Percentiles rank a stretch among this genome's conserved stretches.
Conservation (phyloP, 2,797 vertebrate genomes). For the Poecilia wingei region DNA sequence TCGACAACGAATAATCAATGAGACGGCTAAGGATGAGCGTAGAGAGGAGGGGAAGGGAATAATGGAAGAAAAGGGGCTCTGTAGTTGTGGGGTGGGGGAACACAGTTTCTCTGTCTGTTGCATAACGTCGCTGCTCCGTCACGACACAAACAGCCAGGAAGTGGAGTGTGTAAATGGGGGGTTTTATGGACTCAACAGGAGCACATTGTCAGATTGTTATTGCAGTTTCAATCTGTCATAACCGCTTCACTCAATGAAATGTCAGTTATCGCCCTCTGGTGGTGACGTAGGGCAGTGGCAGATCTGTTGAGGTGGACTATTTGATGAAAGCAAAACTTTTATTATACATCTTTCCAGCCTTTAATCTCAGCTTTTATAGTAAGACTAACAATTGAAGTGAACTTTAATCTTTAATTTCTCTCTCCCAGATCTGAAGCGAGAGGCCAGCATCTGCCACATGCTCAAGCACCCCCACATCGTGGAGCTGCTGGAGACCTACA, state of each 20-base stretch:
- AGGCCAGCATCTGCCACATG: conserved; percentile 99
- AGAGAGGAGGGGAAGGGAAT: conserved; percentile 37
- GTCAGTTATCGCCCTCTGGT: conserved; percentile 47
- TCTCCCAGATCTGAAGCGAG: conserved; percentile 93
- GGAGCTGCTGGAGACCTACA: conserved; percentile 98
- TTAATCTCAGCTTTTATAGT: background rate
- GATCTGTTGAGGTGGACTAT: background rate
- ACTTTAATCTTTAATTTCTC: conserved; percentile 5
- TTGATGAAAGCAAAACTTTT: background rate
- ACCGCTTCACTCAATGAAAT: background rate
- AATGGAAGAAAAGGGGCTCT: conserved; percentile 68
- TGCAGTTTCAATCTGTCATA: conserved; percentile 17
- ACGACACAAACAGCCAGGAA: conserved; percentile 58
- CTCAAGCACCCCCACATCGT: conserved; percentile 99
- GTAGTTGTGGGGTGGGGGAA: conserved; percentile 34
- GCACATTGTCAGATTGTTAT: conserved; percentile 37
- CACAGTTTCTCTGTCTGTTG: conserved; percentile 60
- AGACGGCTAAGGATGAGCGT: conserved; percentile 34
- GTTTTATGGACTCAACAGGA: conserved; percentile 63
- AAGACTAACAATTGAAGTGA: conserved; percentile 8
- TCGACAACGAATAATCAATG: conserved; percentile 49
- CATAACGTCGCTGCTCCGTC: conserved; percentile 66
- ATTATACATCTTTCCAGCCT: background rate
- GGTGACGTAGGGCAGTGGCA: conserved; percentile 10
- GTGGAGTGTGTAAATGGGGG: conserved; percentile 63